Evolutionary conservation across 2,113 vertebrate genomes (phyloP), one percentile per base, ranked within the genome.

Genomic region (Nothocercus julius): DNA sequence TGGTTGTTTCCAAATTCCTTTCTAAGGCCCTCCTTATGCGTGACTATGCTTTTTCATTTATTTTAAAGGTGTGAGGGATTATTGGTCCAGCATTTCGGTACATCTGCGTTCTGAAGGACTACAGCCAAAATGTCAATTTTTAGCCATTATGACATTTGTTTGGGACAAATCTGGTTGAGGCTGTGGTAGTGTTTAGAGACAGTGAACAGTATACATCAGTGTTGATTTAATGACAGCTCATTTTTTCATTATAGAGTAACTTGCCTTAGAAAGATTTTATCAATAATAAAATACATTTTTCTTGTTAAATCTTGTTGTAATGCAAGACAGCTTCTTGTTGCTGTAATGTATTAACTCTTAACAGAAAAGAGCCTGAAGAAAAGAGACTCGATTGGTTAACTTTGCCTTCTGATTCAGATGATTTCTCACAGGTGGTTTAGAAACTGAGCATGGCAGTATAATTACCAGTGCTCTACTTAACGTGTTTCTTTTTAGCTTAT

Each of bases 401-500:
- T 63, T 88, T 47, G 59, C 40, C 9, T 62, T 78, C 30, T 32
- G 63, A 7, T 90, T 87, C 16, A 49, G 70, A 44, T 75, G 24
- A 30, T 79, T 91, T 45, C 32, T 81, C 30, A 81, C 88, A 32
- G 7, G 7, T 59, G 34, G 28, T 51, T 78, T 58, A 59, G 83
- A 88, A 90, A 42, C 72, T 90, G 77, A 93, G 36, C 42, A 45
- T 19, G 62, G 38, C 27, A 32, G 13, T 92, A 13, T 47, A 75
- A 85, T 83, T 88, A 66, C 13, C 16, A 28, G n/a, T 74, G 59
- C 44, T 88, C 64, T 69, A 49, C 40, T 51, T 70, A 27, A 10
- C 13, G 1, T 72, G 9, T 51, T 96, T 86, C 59, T 88, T 93
- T 85, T 91, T 81, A 63, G 76, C 73, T 72, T 90, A 49, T 9